Percentiles rank a stretch among this genome's conserved stretches.
phyloP scores from a whole-genome alignment of 2,888 invertebrate genomes.

The Timema podura region DNA sequence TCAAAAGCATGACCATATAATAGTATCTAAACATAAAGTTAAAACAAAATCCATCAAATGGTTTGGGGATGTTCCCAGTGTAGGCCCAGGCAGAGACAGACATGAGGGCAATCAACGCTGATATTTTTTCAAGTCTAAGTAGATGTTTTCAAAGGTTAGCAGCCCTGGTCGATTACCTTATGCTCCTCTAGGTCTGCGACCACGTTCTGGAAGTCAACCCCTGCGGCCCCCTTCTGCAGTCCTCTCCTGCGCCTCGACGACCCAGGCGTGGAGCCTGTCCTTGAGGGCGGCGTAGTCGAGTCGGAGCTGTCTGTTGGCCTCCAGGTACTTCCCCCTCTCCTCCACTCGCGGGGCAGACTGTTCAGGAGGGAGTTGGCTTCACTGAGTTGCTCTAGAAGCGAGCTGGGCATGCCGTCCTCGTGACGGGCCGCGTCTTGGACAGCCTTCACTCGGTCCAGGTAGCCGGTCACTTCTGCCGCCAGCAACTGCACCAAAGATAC shows the following conservation, averaged over 20 bases:
- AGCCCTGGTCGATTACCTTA: conserved; percentile 49
- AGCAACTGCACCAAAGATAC: conserved; percentile 43
- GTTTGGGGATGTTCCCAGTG: no score
- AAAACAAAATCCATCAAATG: no score
- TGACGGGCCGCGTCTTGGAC: conserved; percentile 67
- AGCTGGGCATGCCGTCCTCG: conserved; percentile 75
- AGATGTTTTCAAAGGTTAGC: no score
- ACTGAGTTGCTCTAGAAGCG: conserved; percentile 76
- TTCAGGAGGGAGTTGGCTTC: conserved; percentile 75
- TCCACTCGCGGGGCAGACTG: conserved; percentile 75
- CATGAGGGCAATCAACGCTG: no score
- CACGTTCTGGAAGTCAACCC: conserved; percentile 84
- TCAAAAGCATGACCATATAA: no score
- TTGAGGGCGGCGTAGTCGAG: conserved; percentile 72
- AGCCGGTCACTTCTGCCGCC: conserved; percentile 62
- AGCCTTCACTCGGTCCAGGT: conserved; percentile 64
- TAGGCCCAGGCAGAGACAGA: no score
- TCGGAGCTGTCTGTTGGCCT: conserved; percentile 70
- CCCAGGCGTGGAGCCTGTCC: conserved; percentile 76
- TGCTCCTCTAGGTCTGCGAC: conserved; percentile 79
- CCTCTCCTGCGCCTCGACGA: conserved; percentile 77
- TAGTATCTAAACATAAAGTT: no score
- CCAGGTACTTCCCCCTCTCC: conserved; percentile 75
- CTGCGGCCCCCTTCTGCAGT: conserved; percentile 72
- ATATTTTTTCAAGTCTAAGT: no score